phyloP scores from a whole-genome alignment of 2,797 vertebrate genomes.

The Lutjanus argentimaculatus region DNA sequence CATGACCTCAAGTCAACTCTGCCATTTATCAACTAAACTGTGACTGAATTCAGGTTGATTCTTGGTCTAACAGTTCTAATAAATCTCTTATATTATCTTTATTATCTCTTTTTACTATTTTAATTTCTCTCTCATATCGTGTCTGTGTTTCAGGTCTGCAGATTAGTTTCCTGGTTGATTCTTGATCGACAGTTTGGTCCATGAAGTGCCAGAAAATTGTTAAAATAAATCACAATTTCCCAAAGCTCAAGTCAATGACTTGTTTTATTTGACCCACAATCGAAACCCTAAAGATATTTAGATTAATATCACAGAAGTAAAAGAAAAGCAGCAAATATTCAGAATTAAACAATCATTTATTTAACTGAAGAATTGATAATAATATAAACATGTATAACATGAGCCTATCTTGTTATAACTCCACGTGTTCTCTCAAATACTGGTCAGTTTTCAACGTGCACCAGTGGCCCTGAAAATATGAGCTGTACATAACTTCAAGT shows the following conservation, averaged over 20 bases:
- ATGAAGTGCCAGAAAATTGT: background rate
- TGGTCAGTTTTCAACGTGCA: background rate
- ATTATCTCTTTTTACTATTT: background rate
- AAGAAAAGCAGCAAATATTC: background rate
- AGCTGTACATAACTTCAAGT: background rate
- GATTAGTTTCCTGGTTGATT: background rate
- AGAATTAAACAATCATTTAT: too few relatives aligned
- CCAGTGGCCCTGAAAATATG: background rate
- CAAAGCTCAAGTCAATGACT: background rate
- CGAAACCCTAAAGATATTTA: background rate
- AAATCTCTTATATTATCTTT: background rate
- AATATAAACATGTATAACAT: too few relatives aligned
- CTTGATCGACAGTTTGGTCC: background rate
- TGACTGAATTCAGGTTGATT: background rate
- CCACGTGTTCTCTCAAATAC: too few relatives aligned
- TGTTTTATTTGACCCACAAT: background rate
- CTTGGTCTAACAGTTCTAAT: background rate
- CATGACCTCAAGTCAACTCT: slow-evolving; percentile 1
- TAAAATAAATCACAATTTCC: background rate
- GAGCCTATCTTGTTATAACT: too few relatives aligned
- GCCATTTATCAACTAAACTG: background rate
- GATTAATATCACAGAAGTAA: background rate
- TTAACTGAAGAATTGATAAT: background rate
- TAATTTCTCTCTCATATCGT: background rate
- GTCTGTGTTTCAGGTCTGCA: background rate